These are phyloP conservation scores for Iguana delicatissima DNA, from an alignment of 2,797 vertebrate species.

Conservation along the genomic window DNA sequence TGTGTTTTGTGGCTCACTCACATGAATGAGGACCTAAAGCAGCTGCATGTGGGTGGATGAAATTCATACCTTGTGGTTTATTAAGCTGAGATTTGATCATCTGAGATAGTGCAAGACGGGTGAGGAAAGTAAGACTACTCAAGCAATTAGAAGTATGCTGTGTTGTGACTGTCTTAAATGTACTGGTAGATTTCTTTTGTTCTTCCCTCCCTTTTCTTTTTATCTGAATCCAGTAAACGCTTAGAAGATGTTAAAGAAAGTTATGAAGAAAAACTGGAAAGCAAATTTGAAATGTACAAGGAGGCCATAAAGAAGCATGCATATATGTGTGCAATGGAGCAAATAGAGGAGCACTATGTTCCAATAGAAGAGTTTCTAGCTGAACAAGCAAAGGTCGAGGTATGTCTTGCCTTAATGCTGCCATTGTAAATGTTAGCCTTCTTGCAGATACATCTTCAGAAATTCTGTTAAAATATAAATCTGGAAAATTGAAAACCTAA, in stretches of 20 bases:
- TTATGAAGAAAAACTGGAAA: conserved; percentile 90
- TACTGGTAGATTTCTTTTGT: too few species aligned
- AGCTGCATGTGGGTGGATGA: not conserved
- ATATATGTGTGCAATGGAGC: conserved; percentile 87
- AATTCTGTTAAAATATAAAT: not conserved
- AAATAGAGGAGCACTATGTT: conserved; percentile 88
- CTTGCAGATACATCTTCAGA: not conserved
- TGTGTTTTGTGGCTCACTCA: not conserved
- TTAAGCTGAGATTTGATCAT: not conserved
- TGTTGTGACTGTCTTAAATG: not conserved
- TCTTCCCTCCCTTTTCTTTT: too few species aligned
- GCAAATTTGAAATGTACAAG: conserved; percentile 92
- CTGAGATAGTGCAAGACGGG: not conserved
- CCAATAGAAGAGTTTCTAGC: conserved; percentile 86
- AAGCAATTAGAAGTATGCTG: not conserved
- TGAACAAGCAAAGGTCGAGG: conserved; percentile 89
- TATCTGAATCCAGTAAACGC: conserved; percentile 78
- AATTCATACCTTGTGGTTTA: not conserved
- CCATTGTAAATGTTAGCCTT: not conserved
- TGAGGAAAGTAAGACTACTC: not conserved
- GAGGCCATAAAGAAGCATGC: conserved; percentile 92
- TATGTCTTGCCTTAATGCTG: conserved; percentile 51
- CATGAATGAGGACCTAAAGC: not conserved
- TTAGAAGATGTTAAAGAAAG: conserved; percentile 89
- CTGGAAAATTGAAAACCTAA: not conserved